Evolutionary conservation across 2,113 vertebrate genomes (phyloP).

Genomic region (human): GRCh38 chr9:93025501-93026000

Average conservation of each 20-base stretch:
- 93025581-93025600: not conserved
- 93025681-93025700: not conserved
- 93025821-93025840: not conserved
- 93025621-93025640: not conserved
- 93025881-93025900: not conserved
- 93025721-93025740: not conserved
- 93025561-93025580: not conserved
- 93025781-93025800: fast-evolving
- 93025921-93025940: not conserved
- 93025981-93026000: not conserved
- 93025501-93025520: not conserved
- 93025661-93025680: constrained; percentile 1
- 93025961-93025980: not conserved
- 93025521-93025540: not conserved
- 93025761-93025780: not conserved
- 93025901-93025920: not conserved
- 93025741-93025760: not conserved
- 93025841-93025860: not conserved
- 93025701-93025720: not conserved
- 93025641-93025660: not conserved
- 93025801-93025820: not conserved
- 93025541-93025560: not conserved
- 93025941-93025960: not conserved
- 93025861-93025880: not conserved
- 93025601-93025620: not conserved